Percentiles rank a stretch among this genome's conserved stretches.
phyloP scores from a whole-genome alignment of 2,888 invertebrate genomes.

The Cistogaster globosa region DNA sequence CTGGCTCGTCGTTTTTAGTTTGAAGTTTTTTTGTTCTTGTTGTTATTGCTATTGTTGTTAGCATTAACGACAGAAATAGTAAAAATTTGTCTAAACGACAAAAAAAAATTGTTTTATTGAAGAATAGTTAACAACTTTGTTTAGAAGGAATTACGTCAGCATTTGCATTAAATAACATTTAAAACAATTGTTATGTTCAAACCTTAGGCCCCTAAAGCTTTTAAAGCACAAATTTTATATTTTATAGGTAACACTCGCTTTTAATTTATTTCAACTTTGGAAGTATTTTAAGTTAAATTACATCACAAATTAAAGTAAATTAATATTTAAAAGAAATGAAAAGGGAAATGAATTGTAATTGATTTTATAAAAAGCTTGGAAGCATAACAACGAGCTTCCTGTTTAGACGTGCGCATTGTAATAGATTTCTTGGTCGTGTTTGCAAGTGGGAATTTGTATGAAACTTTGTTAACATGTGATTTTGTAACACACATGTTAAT shows the following conservation, averaged over 20 bases:
- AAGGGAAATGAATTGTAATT: too few species aligned
- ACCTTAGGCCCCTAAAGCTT: not conserved
- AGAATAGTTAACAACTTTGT: constrained; percentile 53
- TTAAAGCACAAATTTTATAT: not conserved
- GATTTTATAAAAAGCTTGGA: too few species aligned
- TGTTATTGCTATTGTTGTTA: not conserved
- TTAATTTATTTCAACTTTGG: too few species aligned
- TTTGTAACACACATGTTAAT: too few species aligned
- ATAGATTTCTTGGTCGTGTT: too few species aligned
- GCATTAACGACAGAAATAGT: constrained; percentile 7
- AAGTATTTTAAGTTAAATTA: too few species aligned
- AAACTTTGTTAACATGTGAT: too few species aligned
- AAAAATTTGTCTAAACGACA: not conserved
- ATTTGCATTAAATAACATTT: constrained; percentile 13
- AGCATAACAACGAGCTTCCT: too few species aligned
- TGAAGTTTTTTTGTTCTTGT: constrained; percentile 18
- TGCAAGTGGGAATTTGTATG: too few species aligned
- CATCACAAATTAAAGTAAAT: too few species aligned
- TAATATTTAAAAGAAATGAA: too few species aligned
- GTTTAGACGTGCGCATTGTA: too few species aligned
- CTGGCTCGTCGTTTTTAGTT: constrained; percentile 61
- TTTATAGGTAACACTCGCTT: not conserved
- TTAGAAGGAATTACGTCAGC: constrained; percentile 41
- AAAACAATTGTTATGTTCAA: not conserved
- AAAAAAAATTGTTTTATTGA: constrained; percentile 47